Evolutionary conservation across 2,888 invertebrate species (phyloP).

Genomic region (Drosophila bunnanda): DNA sequence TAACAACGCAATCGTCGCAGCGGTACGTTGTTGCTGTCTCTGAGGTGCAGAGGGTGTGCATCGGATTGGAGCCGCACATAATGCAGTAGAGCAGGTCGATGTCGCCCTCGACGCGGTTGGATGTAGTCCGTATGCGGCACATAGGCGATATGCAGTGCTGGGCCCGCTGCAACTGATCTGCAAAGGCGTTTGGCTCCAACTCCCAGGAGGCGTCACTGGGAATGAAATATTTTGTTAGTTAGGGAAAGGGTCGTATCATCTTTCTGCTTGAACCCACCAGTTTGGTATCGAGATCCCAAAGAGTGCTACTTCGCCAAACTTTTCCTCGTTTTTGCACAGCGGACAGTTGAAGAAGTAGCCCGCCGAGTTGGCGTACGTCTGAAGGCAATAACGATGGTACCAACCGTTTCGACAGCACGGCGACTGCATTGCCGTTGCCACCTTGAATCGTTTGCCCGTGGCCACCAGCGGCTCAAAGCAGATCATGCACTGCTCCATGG

Average conservation of each 20-base stretch:
- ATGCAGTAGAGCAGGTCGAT: slow-evolving; percentile 62
- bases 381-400: slow-evolving; percentile 91
- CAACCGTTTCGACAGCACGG: slow-evolving; percentile 92
- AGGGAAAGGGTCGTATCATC: not conserved
- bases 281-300: slow-evolving; percentile 92
- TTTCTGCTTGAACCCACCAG: slow-evolving; percentile 86
- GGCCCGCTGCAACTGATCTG: slow-evolving; percentile 88
- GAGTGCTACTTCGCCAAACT: slow-evolving; percentile 82
- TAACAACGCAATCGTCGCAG: slow-evolving; percentile 31
- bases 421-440: slow-evolving; percentile 87
- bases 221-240: slow-evolving; percentile 18
- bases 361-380: slow-evolving; percentile 89
- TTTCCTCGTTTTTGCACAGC: slow-evolving; percentile 90
- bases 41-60: slow-evolving; percentile 29
- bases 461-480: slow-evolving; percentile 87
- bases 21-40: slow-evolving; percentile 6
- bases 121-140: slow-evolving; percentile 84
- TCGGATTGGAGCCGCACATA: slow-evolving; percentile 77
- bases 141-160: slow-evolving; percentile 86
- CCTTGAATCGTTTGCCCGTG: slow-evolving; percentile 81
- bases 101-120: not conserved
- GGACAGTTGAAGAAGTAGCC: slow-evolving; percentile 95
- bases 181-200: slow-evolving; percentile 89
- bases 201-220: slow-evolving; percentile 88
- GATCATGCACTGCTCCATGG: slow-evolving; percentile 87